A percentile compares a stretch with the other conserved stretches of the same genome.
phyloP scores from a whole-genome alignment of 2,113 vertebrate genomes.

The Pimephales promelas region DNA sequence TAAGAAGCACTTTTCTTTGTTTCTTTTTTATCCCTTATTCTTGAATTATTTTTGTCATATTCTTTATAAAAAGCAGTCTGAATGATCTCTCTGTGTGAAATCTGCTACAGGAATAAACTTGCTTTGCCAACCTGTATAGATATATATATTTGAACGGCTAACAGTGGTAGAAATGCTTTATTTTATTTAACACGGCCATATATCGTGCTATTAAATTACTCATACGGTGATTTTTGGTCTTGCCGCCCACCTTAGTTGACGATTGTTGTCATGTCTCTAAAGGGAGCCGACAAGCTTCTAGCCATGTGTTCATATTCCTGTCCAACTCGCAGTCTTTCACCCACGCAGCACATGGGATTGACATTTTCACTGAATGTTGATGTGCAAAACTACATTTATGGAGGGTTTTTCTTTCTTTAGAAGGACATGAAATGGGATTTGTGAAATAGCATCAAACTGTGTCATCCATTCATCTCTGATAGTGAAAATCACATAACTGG shows the following conservation, averaged over 20 bases:
- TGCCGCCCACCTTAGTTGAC: neutral
- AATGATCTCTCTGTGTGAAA: neutral
- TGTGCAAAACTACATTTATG: neutral
- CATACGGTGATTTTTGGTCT: neutral
- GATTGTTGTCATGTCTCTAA: neutral
- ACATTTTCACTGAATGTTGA: neutral
- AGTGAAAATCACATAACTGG: constrained; percentile 52
- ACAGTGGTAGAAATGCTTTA: neutral
- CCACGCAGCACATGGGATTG: neutral
- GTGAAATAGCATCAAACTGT: constrained; percentile 50
- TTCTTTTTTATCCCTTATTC: neutral
- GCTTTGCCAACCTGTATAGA: neutral
- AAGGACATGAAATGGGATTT: constrained; percentile 25
- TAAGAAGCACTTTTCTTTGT: too few relatives aligned
- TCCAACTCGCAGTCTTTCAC: neutral
- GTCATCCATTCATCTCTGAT: constrained; percentile 27
- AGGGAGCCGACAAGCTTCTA: neutral
- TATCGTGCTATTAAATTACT: neutral
- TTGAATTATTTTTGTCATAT: neutral
- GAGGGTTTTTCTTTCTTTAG: constrained; percentile 44
- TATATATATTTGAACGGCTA: neutral
- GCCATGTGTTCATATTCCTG: neutral
- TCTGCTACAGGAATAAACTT: neutral
- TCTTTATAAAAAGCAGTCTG: neutral
- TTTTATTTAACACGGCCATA: neutral